A percentile compares a stretch with the other conserved stretches of the same genome.
These are phyloP conservation scores for Phyllotis vaccarum DNA, from an alignment of 2,797 vertebrate genomes.

Conservation along the genomic window DNA sequence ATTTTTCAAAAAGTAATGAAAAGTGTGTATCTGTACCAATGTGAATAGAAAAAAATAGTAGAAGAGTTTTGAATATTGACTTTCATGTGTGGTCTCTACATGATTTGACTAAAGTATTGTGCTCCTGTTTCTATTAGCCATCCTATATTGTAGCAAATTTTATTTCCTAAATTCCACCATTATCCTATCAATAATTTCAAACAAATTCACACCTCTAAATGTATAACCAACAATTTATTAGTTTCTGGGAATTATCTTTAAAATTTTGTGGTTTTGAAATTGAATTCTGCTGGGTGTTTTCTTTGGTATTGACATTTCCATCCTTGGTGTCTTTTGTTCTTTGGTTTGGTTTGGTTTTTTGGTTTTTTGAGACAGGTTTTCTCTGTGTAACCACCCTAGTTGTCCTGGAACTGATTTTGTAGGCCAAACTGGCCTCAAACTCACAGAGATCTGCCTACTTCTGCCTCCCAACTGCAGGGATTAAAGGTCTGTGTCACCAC, in stretches of 20 bases:
- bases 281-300: neutral
- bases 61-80: constrained; percentile 19
- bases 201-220: neutral
- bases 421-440: neutral
- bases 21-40: neutral
- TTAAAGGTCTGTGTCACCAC: neutral
- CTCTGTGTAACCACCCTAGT: neutral
- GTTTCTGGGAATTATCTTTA: constrained; percentile 27
- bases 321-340: neutral
- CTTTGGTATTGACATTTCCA: constrained; percentile 42
- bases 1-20: neutral
- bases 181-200: constrained; percentile 3
- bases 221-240: neutral
- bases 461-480: neutral
- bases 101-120: neutral
- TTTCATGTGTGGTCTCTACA: neutral
- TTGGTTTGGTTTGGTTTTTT: neutral
- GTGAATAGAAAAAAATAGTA: neutral
- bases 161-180: too few species aligned
- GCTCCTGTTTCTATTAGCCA: constrained; percentile 21
- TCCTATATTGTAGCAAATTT: too few species aligned
- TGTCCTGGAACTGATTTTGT: neutral
- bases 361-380: neutral
- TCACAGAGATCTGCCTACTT: neutral
- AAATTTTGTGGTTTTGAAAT: neutral